A percentile compares a stretch with the other conserved stretches of the same genome.
Conservation (phyloP, 2,888 invertebrate genomes). For the Marasmarcha lunaedactyla region DNA sequence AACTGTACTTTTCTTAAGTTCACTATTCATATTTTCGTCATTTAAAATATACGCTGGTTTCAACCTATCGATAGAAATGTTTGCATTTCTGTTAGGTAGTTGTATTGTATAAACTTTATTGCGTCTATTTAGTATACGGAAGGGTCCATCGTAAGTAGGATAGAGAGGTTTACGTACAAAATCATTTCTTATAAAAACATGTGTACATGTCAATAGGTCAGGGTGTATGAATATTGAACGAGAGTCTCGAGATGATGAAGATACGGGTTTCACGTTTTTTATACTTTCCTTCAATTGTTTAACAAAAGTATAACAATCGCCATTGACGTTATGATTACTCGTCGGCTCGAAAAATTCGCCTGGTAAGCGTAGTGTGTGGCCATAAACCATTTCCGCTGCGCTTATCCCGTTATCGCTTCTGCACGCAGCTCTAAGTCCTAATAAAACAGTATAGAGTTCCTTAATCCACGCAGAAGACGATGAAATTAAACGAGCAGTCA, state of each 20-base stretch:
- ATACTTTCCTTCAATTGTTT: background rate
- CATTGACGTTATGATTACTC: no score
- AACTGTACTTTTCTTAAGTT: no score
- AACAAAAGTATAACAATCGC: background rate
- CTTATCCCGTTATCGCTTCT: conserved; percentile 13
- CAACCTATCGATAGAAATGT: no score
- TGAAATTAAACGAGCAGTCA: conserved; percentile 11
- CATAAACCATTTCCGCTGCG: background rate
- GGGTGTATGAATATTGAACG: background rate
- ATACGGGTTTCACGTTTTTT: background rate
- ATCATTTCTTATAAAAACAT: background rate
- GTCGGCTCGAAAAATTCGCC: conserved; percentile 21
- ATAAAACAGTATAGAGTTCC: conserved; percentile 20
- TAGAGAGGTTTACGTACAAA: no score
- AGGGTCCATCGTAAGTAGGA: no score
- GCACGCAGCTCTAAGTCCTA: conserved; percentile 20
- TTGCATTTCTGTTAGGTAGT: background rate
- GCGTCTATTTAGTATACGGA: background rate
- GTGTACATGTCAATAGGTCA: background rate
- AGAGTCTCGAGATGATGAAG: background rate
- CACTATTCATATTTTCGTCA: background rate
- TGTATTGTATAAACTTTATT: background rate
- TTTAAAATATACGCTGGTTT: background rate
- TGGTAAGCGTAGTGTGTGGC: conserved; percentile 15
- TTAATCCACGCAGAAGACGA: conserved; percentile 10